Percentiles rank a stretch among this genome's conserved stretches.
These are phyloP conservation scores for Drosophila seguyi DNA, from an alignment of 1,140 invertebrate species.

Conservation along the genomic window DNA sequence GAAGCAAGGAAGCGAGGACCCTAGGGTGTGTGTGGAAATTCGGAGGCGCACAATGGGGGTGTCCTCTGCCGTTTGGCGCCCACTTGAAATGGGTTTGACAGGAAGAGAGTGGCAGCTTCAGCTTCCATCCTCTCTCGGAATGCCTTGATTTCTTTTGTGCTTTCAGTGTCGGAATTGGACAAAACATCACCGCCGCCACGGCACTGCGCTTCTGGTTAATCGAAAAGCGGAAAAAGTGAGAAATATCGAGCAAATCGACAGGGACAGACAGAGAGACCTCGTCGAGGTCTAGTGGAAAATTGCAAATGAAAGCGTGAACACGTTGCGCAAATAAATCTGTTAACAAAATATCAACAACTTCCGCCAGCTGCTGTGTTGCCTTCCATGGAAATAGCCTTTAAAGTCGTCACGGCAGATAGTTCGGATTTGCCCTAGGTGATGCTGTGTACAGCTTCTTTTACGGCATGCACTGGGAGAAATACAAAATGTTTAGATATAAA, in stretches of 20 bases:
- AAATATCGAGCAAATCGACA: constrained; percentile 15
- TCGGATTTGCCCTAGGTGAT: constrained; percentile 13
- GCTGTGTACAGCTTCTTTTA: not conserved
- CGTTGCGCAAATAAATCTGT: constrained; percentile 58
- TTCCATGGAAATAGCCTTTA: constrained; percentile 8
- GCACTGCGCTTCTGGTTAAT: constrained; percentile 47
- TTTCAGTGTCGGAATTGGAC: constrained; percentile 29
- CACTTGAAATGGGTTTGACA: constrained; percentile 63
- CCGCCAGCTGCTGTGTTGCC: constrained; percentile 15
- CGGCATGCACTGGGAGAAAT: constrained; percentile 1
- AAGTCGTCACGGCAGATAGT: constrained; percentile 12
- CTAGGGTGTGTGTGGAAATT: constrained; percentile 1
- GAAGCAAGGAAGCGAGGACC: constrained; percentile 7
- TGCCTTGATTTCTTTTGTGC: constrained; percentile 47
- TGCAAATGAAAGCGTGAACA: constrained; percentile 54
- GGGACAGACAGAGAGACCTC: not conserved
- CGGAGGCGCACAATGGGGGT: constrained; percentile 12
- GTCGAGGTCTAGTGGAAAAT: constrained; percentile 34
- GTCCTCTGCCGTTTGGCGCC: constrained; percentile 41
- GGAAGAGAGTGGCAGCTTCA: constrained; percentile 32
- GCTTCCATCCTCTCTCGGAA: constrained; percentile 5
- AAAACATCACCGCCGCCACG: constrained; percentile 35
- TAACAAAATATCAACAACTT: constrained; percentile 65
- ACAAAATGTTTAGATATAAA: accelerated
- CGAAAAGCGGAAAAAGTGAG: constrained; percentile 32